These are phyloP conservation scores for Diadophis punctatus DNA, from an alignment of 2,113 vertebrate genomes.

Conservation along the genomic window DNA sequence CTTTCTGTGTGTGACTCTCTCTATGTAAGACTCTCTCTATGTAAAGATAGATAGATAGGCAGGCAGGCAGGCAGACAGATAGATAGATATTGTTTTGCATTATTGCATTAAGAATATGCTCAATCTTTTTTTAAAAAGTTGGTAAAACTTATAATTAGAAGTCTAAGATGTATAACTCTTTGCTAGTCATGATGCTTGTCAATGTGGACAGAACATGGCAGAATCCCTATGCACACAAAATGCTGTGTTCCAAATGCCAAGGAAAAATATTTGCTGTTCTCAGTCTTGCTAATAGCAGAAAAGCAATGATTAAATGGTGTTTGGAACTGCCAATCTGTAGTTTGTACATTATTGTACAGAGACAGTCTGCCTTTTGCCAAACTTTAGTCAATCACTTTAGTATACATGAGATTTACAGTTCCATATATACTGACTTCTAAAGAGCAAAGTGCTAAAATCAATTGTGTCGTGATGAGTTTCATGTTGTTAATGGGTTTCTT, in stretches of 20 bases:
- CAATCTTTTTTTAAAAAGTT: not conserved
- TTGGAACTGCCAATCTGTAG: not conserved
- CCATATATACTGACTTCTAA: not conserved
- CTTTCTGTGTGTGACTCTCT: not conserved
- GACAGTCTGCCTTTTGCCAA: not conserved
- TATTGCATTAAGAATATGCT: not conserved
- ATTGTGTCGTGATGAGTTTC: not conserved
- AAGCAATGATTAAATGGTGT: not conserved
- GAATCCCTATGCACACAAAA: not conserved
- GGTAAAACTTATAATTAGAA: not conserved
- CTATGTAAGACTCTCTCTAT: not conserved
- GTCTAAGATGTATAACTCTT: not conserved
- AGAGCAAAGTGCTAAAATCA: not conserved
- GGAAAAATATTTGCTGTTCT: not conserved
- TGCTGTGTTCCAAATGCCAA: not conserved
- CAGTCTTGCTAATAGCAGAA: not conserved
- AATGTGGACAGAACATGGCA: not conserved
- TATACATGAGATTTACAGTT: conserved; percentile 7
- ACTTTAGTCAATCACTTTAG: not conserved
- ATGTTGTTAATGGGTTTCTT: fast-evolving
- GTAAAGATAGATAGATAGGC: not conserved
- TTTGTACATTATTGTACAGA: not conserved
- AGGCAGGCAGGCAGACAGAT: too few relatives aligned
- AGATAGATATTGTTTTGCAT: not conserved
- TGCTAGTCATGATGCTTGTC: not conserved